Evolutionary conservation across 1,140 invertebrate genomes (phyloP), one percentile per base, ranked within the genome.

Genomic region (Drosophila arizonae): DNA sequence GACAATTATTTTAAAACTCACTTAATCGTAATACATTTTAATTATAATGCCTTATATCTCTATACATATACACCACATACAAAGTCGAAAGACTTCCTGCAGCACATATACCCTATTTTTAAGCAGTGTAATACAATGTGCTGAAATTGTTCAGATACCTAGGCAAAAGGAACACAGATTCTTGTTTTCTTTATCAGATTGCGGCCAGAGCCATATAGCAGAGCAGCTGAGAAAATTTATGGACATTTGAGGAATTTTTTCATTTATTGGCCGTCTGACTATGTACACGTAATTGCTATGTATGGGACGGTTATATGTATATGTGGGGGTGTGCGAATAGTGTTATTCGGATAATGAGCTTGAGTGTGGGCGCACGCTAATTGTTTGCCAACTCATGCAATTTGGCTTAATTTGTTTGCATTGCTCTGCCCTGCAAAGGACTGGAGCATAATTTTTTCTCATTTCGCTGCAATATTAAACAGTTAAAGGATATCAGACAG

Each of bases 161-260:
- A 52, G 24, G 24, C 56, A 21, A 24, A 70, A 43, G 33, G 13
- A 60, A 48, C 30, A 58, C 36, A 58, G 24, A 74, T 63, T 54
- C 43, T 28, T 58, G 68, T 72, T 69, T 72, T 58, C 76, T 58
- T 64, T 77, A 58, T 62, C 45, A 33, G 28, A 55, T 87, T 87
- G 82, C 76, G 72, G 81, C 64, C 65, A 67, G 45, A 48, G 70
- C 62, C 73, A 73, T 76, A 72, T 87, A 76, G 70, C 65, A 81
- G 67, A 36, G 57, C 26, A 6, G 17, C 58, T 52, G 52, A 21
- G 58, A 60, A 45, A 87, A 86, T 86, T 86, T 88, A 87, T 87
- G 72, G 67, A 48, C 68, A 67, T 39, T 24, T 56, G 4, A 55
- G 82, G 79, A 88, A 88, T 87, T 87, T 39, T 39, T 86, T 82